These are phyloP conservation scores for Lycodopsis pacificus DNA, from an alignment of 2,797 vertebrate species.

Conservation along the genomic window DNA sequence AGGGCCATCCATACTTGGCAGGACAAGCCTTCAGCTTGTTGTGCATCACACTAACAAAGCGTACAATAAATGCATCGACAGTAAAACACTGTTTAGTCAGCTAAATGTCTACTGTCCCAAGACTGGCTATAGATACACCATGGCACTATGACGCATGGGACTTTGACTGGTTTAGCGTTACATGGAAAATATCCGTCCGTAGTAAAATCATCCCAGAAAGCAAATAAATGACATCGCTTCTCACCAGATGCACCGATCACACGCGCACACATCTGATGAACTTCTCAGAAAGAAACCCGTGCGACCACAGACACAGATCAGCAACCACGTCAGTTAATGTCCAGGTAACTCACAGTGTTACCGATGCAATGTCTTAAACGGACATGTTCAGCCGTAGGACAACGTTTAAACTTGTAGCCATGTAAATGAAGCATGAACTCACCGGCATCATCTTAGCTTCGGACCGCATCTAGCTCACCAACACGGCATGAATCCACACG, in stretches of 20 bases:
- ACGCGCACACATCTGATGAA: conserved; percentile 25
- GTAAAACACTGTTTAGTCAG: neutral
- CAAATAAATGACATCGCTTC: conserved; percentile 41
- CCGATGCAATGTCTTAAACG: neutral
- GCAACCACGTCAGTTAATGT: conserved; percentile 58
- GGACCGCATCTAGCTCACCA: conserved; percentile 89
- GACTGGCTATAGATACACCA: neutral
- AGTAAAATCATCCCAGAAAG: neutral
- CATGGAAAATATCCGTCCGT: neutral
- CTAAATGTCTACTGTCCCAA: neutral
- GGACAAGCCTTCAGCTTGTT: conserved; percentile 23
- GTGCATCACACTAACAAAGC: conserved; percentile 15
- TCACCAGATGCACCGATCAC: neutral
- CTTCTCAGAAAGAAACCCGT: conserved; percentile 12
- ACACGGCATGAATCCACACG: conserved; percentile 66
- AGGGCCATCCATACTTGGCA: conserved; percentile 61
- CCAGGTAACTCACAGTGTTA: conserved; percentile 35
- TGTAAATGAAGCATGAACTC: conserved; percentile 72
- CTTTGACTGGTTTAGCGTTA: neutral
- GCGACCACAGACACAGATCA: conserved; percentile 13
- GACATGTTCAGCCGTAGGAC: neutral
- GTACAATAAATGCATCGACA: neutral
- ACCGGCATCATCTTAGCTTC: conserved; percentile 98
- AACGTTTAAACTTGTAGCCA: conserved; percentile 16
- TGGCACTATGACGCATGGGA: neutral